These are phyloP conservation scores for Centroberyx gerrardi DNA, from an alignment of 2,797 vertebrate genomes.

Conservation along the genomic window DNA sequence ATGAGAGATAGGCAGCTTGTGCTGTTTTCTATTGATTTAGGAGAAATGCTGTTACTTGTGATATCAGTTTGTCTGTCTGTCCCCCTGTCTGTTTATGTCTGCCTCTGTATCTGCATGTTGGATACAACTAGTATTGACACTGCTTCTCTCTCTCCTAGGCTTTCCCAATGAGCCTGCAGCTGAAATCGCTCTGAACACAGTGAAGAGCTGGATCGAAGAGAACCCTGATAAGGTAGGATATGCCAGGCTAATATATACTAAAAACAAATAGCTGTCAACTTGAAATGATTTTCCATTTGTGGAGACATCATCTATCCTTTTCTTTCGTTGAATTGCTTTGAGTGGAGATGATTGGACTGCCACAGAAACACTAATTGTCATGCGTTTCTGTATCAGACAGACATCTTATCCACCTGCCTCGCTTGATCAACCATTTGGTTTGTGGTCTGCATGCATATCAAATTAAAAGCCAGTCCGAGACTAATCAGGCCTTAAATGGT, in stretches of 20 bases:
- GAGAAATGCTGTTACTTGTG: constrained; percentile 58
- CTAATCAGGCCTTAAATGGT: constrained; percentile 80
- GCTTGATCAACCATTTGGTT: constrained; percentile 65
- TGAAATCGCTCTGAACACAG: constrained; percentile 92
- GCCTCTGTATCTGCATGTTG: constrained; percentile 54
- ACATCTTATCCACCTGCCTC: constrained; percentile 65
- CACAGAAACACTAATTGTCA: constrained; percentile 53
- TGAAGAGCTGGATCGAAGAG: constrained; percentile 92
- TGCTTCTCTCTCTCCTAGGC: constrained; percentile 80
- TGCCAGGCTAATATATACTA: constrained; percentile 76
- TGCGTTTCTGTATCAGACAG: constrained; percentile 44
- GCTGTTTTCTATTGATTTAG: constrained; percentile 64
- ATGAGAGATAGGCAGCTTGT: constrained; percentile 49
- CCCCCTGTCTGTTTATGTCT: constrained; percentile 46
- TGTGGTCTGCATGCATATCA: constrained; percentile 73
- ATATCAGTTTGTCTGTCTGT: constrained; percentile 51
- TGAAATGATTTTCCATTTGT: constrained; percentile 15
- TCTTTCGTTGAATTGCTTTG: constrained; percentile 30
- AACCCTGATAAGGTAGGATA: constrained; percentile 93
- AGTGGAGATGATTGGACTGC: constrained; percentile 51
- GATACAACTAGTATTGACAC: constrained; percentile 60
- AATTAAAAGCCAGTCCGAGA: constrained; percentile 83
- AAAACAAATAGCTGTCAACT: constrained; percentile 31
- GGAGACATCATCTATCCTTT: constrained; percentile 15
- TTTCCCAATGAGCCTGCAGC: constrained; percentile 98